Evolutionary conservation across 2,113 vertebrate species (phyloP), one percentile per base, ranked within the genome.

Genomic region (Cyanistes caeruleus): DNA sequence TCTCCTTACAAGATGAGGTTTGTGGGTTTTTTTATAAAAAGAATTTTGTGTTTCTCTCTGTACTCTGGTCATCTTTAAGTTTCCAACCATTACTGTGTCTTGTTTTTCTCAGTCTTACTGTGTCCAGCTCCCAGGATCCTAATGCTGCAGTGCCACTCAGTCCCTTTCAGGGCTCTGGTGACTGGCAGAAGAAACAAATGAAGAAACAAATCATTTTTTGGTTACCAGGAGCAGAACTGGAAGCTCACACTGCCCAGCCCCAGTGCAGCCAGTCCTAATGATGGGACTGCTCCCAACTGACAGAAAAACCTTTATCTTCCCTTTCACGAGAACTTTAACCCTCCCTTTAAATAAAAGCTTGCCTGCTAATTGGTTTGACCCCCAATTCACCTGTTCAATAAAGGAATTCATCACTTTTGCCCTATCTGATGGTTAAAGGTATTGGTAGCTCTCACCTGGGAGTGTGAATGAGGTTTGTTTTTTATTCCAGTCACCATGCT

Each of bases 281-380:
- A 31, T 55, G 49, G 80, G 59, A 37, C 13, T 59, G 84, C n/a
- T 76, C 74, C 68, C 52, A 39, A 41, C 60, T 48, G 69, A 30
- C 39, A 91, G 46, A 25, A 80, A 76, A 73, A 78, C 15, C n/a
- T 87, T 91, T 76, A 65, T 77, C 65, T 89, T 65, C 41, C 39
- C 43, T 86, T 89, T 67, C 75, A 60, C 44, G 55, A 51, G 67
- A 76, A 52, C 68, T 95, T 90, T 67, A 90, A 79, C 59, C 43
- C 30, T 51, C 25, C 18, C 31, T 89, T 89, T 52, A 92, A 84
- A 62, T 70, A 62, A 93, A 89, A 80, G 41, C 74, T 94, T 92
- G 80, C 95, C 87, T 91, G 55, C 79, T 95, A 95, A 95, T 96
- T 95, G 63, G 30, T 87, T 94, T 96, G 92, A 90, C 89, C 92